Conservation (phyloP, 2,888 invertebrate species). For the Asteroscopus sphinx region DNA sequence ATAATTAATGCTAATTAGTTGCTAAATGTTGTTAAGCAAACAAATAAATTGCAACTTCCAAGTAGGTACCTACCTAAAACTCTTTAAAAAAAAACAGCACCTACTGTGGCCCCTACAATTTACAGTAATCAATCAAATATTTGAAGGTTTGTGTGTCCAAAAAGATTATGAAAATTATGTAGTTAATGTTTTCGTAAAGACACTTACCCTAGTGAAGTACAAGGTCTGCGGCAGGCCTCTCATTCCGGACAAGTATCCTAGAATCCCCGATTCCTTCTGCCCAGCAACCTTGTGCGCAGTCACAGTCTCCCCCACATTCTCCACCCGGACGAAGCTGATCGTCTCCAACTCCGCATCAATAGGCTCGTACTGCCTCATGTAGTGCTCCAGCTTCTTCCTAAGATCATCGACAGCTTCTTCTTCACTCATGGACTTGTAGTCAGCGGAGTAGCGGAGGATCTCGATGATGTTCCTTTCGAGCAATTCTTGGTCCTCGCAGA, state of each 20-base stretch:
- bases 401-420: constrained; percentile 95
- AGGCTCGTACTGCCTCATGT: constrained; percentile 94
- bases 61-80: too few relatives aligned
- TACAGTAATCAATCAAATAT: too few relatives aligned
- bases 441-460: constrained; percentile 96
- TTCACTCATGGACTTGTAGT: constrained; percentile 95
- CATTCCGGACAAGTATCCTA: constrained; percentile 96
- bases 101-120: too few relatives aligned
- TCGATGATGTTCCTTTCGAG: constrained; percentile 90
- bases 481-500: constrained; percentile 93
- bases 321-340: constrained; percentile 85
- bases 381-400: constrained; percentile 95
- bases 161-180: not conserved
- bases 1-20: not conserved
- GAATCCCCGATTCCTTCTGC: constrained; percentile 95
- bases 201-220: constrained; percentile 96
- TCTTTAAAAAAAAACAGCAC: too few relatives aligned
- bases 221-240: constrained; percentile 95
- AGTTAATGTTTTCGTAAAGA: constrained; percentile 10
- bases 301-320: constrained; percentile 91
- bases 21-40: not conserved
- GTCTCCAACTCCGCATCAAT: constrained; percentile 91
- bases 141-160: too few relatives aligned
- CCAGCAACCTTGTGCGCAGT: constrained; percentile 93
- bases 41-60: too few relatives aligned